Conservation (phyloP, 2,113 vertebrate species). For the Gracilinanus agilis region DNA sequence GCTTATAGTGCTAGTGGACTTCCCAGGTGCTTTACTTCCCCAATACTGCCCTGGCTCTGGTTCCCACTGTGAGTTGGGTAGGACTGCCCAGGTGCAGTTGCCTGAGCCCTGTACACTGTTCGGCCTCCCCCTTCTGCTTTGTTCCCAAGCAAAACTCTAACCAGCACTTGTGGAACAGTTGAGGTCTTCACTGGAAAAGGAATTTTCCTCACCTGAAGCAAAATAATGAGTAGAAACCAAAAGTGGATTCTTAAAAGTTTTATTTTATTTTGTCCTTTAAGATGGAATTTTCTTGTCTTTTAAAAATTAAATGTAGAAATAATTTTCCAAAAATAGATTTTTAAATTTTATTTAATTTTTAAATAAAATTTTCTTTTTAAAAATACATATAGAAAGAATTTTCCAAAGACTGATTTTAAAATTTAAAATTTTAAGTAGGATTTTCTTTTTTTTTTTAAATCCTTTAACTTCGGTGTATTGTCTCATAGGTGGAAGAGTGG, state of each 20-base stretch:
- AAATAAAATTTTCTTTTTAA: no score
- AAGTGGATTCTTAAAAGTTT: neutral
- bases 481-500: no score
- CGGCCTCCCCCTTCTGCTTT: neutral
- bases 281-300: no score
- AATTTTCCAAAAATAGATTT: no score
- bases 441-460: no score
- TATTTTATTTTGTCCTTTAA: no score
- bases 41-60: neutral
- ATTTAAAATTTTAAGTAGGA: no score
- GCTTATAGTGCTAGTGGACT: neutral
- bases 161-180: neutral
- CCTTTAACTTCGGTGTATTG: no score
- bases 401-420: no score
- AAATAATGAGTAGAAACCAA: neutral
- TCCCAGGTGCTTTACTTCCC: neutral
- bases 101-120: neutral
- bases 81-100: neutral
- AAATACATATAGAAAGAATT: no score
- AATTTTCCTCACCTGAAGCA: neutral
- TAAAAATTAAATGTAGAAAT: no score
- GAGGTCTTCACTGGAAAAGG: neutral
- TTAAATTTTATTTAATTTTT: no score
- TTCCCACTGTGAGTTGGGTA: neutral
- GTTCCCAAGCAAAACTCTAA: neutral